Base-by-base conservation (phyloP, 2,888 invertebrate genomes). In the Embidobia sp. region DNA sequence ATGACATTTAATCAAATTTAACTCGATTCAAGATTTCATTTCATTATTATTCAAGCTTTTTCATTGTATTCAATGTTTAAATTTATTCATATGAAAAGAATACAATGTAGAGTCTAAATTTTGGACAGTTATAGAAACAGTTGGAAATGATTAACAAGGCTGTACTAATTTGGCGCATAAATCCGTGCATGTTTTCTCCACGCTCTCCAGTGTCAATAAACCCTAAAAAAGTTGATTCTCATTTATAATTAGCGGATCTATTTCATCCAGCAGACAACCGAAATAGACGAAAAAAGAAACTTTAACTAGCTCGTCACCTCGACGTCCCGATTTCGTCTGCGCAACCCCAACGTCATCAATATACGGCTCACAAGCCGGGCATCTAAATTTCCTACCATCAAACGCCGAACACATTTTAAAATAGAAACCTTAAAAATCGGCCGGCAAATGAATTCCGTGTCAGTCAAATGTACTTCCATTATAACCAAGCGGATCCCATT, bases 261-360 rank as follows among this genome's bases (percentile, higher is more conserved):
- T 42, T 64, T 64, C 31, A 29, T 8, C 18, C 40, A 10, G 13
- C 29, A 11, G 31, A 16, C 15, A 44, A 46, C 59, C 1, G 22
- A 63, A 63, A 63, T 48, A 63, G 53, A 66, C 15, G 22, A 33
- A 64, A 63, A 53, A 40, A 15, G 31, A 15, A 31, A 13, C 29
- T 44, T 53, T 44, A 66, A 66, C 66, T 46, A 66, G 44, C 66
- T 66, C 55, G 37, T 67, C 67, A 67, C 67, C 67, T 66, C 55
- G 42, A 46, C 66, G 22, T 66, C 64, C 44, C 64, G 64, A 53
- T 53, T 44, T 44, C 53, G 33, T 26, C 66, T 55, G 0, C 44
- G 10, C 55, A 35, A 46, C 53, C 66, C 53, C 35, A 37, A 22
- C 55, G 55, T 55, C 67, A 57, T 67, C 67, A 67, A 67, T 57